phyloP scores from a whole-genome alignment of 2,797 vertebrate genomes.

The Coregonus sp. region DNA sequence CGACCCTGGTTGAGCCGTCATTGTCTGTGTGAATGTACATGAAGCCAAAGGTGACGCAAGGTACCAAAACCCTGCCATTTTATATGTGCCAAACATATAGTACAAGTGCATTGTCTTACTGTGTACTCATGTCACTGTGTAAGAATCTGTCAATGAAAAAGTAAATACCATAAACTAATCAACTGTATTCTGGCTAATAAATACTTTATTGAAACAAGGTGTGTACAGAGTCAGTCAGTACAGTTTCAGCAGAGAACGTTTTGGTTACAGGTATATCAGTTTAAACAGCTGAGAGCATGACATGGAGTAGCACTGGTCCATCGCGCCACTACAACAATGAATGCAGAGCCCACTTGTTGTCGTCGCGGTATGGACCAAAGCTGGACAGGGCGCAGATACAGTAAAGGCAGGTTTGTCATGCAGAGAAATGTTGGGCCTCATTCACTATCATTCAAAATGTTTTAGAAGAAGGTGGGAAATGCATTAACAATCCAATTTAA shows the following conservation, averaged over 20 bases:
- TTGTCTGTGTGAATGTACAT: constrained; percentile 28
- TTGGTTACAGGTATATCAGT: neutral
- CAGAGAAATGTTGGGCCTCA: neutral
- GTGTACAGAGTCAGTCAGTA: constrained; percentile 32
- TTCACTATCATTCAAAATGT: neutral
- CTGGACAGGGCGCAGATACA: neutral
- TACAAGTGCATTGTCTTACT: constrained; percentile 21
- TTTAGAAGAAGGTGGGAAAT: neutral
- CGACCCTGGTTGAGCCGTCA: neutral
- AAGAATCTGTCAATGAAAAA: constrained; percentile 29
- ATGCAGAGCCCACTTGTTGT: neutral
- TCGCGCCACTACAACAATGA: neutral
- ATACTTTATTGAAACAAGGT: constrained; percentile 70
- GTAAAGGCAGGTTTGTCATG: neutral
- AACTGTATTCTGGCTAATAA: constrained; percentile 59
- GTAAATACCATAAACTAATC: constrained; percentile 11
- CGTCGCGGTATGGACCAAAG: neutral
- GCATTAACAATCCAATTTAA: neutral
- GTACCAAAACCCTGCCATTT: constrained; percentile 8
- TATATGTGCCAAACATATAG: constrained; percentile 25
- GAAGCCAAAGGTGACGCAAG: constrained; percentile 20
- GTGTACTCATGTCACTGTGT: constrained; percentile 30
- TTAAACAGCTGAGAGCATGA: neutral
- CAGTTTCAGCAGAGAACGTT: constrained; percentile 28
- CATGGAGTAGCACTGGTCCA: neutral